Base-by-base conservation (phyloP, 2,888 invertebrate genomes). In the Iselma pallidipennis region DNA sequence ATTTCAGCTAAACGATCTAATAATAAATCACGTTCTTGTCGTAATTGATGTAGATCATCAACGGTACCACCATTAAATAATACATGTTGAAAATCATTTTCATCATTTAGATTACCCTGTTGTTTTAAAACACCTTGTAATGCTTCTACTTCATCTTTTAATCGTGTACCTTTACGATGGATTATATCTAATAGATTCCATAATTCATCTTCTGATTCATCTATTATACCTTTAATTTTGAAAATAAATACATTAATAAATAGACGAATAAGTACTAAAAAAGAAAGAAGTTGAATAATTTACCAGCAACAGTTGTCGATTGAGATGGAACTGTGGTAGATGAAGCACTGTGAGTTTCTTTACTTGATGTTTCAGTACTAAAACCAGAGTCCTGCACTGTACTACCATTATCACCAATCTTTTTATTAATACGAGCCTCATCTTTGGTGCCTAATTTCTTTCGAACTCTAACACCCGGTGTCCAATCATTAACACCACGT, bases 161-260 rank as follows among this genome's bases (percentile, higher is more conserved):
- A 83, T 58, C 85, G 80, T 10, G 85, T 85, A 71, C 94, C 88
- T 74, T 90, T 92, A 62, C 91, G 86, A 76, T 94, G 93, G 75
- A 95, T 94, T 76, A 93, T 90, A 80, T 95, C 94, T 72, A 95
- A 85, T 49, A 95, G 85, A 75, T 92, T 92, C 89, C 92, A 91
- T 54, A 95, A 83, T 76, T 94, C 94, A 79, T 94, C 92, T 76
- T 93, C 89, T 16, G 89, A 88, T 68, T 85, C 84, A 67, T 83
- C 83, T 45, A 66, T 68, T 12, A 65, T 67, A 25, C 83, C 83
- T 60, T 83, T 21, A 56, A 56, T 7, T 2, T 25, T 25, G 23
- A 1, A 12, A 26, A 12, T 28, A 49, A 23, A 6, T 49, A 6
- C 1, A 7, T 49, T 28, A 12, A 51, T 25, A 21, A 23, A 23